Conservation (phyloP, 2,888 invertebrate genomes). For the Apomyelois bistriatella region DNA sequence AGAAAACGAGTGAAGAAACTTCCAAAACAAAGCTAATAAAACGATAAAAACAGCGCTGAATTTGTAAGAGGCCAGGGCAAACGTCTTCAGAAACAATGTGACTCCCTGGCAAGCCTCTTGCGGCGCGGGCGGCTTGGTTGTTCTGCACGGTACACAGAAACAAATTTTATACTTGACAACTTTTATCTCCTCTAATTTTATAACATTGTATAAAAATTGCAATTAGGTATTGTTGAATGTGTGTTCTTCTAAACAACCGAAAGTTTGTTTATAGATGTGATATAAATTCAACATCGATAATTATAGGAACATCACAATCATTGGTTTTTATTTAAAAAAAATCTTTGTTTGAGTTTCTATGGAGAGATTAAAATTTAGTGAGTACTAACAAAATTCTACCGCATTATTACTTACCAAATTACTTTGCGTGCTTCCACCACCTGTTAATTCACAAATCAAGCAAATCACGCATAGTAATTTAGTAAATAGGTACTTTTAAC, state of each 20-base stretch:
- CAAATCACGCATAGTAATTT: too few species aligned
- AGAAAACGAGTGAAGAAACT: slow-evolving; percentile 49
- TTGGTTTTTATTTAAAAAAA: too few species aligned
- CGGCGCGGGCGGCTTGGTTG: slow-evolving; percentile 40
- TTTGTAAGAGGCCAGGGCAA: slow-evolving; percentile 52
- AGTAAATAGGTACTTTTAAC: too few species aligned
- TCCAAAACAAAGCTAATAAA: slow-evolving; percentile 64
- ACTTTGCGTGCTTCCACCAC: too few species aligned
- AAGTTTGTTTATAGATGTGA: too few species aligned
- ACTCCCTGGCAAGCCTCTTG: slow-evolving; percentile 42
- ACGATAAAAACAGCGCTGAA: slow-evolving; percentile 59
- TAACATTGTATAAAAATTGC: slow-evolving; percentile 2
- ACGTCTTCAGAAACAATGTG: slow-evolving; percentile 60
- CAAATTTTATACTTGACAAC: slow-evolving; percentile 33
- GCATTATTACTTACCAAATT: too few species aligned
- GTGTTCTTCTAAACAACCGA: background rate
- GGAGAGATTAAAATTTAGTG: too few species aligned
- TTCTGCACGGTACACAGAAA: slow-evolving; percentile 38
- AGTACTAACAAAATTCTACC: too few species aligned
- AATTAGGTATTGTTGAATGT: background rate
- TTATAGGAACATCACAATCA: too few species aligned
- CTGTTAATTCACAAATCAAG: too few species aligned
- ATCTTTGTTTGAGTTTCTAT: too few species aligned
- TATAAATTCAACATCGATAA: too few species aligned
- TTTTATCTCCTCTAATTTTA: slow-evolving; percentile 26